A percentile compares a stretch with the other conserved stretches of the same genome.
phyloP scores from a whole-genome alignment of 2,888 invertebrate species.

The Netelia fuscicornis region DNA sequence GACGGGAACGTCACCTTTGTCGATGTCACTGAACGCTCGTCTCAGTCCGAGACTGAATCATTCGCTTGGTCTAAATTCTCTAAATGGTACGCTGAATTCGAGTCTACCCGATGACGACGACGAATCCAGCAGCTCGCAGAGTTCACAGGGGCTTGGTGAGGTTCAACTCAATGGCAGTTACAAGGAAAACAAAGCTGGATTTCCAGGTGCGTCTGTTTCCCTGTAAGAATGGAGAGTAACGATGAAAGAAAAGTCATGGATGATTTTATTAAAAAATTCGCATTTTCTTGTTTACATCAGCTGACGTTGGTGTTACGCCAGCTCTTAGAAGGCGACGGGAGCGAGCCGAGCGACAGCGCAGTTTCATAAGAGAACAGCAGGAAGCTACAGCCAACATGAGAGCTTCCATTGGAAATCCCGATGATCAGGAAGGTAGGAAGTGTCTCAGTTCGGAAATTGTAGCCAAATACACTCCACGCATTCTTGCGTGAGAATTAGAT shows the following conservation, averaged over 20 bases:
- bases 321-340: constrained; percentile 92
- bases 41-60: constrained; percentile 82
- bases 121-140: constrained; percentile 88
- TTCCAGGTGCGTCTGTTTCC: constrained; percentile 54
- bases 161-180: constrained; percentile 86
- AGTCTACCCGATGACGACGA: constrained; percentile 85
- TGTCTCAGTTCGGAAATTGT: constrained; percentile 12
- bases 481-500: constrained; percentile 47
- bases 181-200: constrained; percentile 87
- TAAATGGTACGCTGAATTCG: constrained; percentile 81
- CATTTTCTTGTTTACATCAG: constrained; percentile 73
- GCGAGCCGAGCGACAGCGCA: constrained; percentile 93
- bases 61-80: constrained; percentile 79
- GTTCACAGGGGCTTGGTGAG: constrained; percentile 86
- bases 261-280: not conserved
- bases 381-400: constrained; percentile 87
- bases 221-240: not conserved
- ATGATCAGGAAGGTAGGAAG: constrained; percentile 82
- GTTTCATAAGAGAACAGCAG: constrained; percentile 93
- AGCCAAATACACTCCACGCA: constrained; percentile 10
- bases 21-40: constrained; percentile 81
- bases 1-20: constrained; percentile 88
- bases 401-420: constrained; percentile 82
- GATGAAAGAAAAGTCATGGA: not conserved
- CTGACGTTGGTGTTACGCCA: constrained; percentile 92